Conservation (phyloP, 2,797 vertebrate genomes). For the Diglossa cyanea region DNA sequence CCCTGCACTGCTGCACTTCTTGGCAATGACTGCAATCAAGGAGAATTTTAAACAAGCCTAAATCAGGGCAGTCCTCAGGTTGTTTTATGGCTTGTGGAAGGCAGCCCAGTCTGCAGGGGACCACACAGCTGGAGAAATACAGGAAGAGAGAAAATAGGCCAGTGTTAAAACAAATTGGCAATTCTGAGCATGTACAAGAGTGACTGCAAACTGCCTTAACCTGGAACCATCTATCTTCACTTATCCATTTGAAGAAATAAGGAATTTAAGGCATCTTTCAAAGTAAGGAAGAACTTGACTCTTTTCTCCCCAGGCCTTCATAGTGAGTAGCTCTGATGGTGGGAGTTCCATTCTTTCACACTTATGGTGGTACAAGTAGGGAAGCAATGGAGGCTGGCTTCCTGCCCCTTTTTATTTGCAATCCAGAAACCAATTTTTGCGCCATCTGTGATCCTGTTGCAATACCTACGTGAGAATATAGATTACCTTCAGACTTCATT, state of each 20-base stretch:
- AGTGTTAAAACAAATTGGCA: not conserved
- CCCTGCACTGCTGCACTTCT: not conserved
- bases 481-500: not conserved
- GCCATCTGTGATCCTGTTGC: not conserved
- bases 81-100: slow-evolving; percentile 21
- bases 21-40: not conserved
- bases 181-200: not conserved
- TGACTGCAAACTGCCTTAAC: not conserved
- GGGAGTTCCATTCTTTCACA: not conserved
- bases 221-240: not conserved
- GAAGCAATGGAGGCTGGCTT: not conserved
- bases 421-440: not conserved
- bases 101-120: slow-evolving; percentile 10
- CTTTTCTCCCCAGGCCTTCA: not conserved
- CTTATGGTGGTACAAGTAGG: not conserved
- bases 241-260: not conserved
- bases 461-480: not conserved
- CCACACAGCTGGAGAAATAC: slow-evolving; percentile 12
- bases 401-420: not conserved
- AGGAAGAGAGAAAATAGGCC: not conserved
- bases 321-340: not conserved
- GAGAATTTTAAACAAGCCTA: not conserved
- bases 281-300: not conserved
- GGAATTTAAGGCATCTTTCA: not conserved
- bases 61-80: not conserved